These are phyloP conservation scores for Drosophila ficusphila DNA, from an alignment of 1,140 invertebrate genomes.

Conservation along the genomic window DNA sequence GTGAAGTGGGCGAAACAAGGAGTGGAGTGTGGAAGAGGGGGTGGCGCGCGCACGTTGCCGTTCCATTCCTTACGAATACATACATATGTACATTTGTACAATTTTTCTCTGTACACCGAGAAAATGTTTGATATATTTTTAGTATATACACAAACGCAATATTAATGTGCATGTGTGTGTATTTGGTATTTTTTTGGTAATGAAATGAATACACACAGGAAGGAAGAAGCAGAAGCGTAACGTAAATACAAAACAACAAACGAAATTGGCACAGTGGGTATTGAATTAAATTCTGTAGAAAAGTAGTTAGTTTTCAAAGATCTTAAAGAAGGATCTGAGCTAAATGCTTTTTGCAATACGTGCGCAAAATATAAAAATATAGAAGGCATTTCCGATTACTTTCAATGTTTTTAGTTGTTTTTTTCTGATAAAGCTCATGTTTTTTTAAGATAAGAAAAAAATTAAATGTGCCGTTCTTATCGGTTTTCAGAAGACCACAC, in stretches of 20 bases:
- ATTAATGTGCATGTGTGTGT: constrained; percentile 18
- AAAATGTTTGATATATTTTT: constrained; percentile 51
- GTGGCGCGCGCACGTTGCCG: constrained; percentile 47
- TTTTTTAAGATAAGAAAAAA: no score
- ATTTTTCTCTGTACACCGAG: constrained; percentile 45
- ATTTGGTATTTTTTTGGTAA: constrained; percentile 32
- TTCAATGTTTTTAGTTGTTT: no score
- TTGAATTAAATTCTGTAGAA: not conserved
- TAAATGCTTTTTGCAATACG: no score
- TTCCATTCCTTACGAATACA: constrained; percentile 16
- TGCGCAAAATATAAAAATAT: no score
- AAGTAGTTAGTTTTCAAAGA: no score
- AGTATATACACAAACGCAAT: constrained; percentile 20
- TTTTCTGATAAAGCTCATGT: no score
- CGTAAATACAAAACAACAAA: constrained; percentile 61
- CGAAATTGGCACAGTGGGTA: constrained; percentile 48
- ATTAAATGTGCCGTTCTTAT: no score
- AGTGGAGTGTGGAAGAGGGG: not conserved
- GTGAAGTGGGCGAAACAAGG: constrained; percentile 1
- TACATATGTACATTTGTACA: constrained; percentile 20
- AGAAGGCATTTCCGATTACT: no score
- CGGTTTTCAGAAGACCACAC: no score
- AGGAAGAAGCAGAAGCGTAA: constrained; percentile 45
- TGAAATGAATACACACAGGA: constrained; percentile 36
- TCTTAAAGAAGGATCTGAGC: no score